Percentiles rank a stretch among this genome's conserved stretches.
These are phyloP conservation scores for Lepidurus apus DNA, from an alignment of 1,140 invertebrate species.

Conservation along the genomic window DNA sequence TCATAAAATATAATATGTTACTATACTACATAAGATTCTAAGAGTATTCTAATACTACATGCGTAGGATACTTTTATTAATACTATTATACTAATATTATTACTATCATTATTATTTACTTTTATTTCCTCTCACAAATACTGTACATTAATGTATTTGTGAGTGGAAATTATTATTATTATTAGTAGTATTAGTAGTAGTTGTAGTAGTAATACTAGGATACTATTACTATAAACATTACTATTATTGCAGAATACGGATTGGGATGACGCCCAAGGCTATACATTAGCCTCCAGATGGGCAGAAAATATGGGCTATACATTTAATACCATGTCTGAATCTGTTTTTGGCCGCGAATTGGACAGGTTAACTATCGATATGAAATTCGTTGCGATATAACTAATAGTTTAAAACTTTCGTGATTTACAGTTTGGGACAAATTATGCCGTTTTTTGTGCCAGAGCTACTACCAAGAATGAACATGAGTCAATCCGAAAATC, in stretches of 20 bases:
- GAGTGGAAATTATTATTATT: too few species aligned
- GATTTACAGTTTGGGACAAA: not conserved
- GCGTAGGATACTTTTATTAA: too few species aligned
- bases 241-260: not conserved
- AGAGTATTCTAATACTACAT: not conserved
- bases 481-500: not conserved
- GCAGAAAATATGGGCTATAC: not conserved
- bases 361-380: not conserved
- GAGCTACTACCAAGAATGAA: slow-evolving; percentile 16
- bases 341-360: not conserved
- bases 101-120: too few species aligned
- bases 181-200: too few species aligned
- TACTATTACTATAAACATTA: not conserved
- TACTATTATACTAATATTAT: too few species aligned
- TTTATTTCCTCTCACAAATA: too few species aligned
- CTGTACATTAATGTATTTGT: too few species aligned
- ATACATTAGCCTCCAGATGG: slow-evolving; percentile 2
- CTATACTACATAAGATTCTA: not conserved
- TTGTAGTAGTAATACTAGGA: too few species aligned
- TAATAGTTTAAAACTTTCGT: not conserved
- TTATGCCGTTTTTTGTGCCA: slow-evolving; percentile 28
- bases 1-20: not conserved
- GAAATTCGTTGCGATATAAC: too few species aligned
- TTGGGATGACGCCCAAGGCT: slow-evolving; percentile 25
- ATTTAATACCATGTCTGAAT: slow-evolving; percentile 17